Percentiles rank a stretch among this genome's conserved stretches.
These are phyloP conservation scores for Acrobasis consociella DNA, from an alignment of 2,888 invertebrate species.

Conservation along the genomic window DNA sequence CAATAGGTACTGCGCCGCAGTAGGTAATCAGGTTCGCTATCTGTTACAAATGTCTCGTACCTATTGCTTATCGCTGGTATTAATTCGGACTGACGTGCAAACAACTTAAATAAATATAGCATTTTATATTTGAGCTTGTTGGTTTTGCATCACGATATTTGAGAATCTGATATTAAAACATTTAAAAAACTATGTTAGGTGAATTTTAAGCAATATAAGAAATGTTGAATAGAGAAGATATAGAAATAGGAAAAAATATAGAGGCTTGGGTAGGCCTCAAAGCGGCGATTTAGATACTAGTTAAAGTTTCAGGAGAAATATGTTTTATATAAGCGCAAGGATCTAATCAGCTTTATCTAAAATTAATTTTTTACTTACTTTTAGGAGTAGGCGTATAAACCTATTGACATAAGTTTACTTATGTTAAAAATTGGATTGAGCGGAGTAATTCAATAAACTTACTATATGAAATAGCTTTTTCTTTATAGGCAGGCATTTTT, in stretches of 20 bases:
- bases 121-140: background rate
- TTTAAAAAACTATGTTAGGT: no score
- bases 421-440: background rate
- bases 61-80: conserved; percentile 16
- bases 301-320: background rate
- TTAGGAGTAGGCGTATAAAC: background rate
- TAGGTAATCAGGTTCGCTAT: conserved; percentile 47
- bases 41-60: conserved; percentile 22
- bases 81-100: conserved; percentile 19
- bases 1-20: conserved; percentile 49
- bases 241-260: background rate
- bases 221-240: no score
- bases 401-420: background rate
- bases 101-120: conserved; percentile 16
- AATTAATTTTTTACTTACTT: background rate
- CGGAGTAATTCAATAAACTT: background rate
- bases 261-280: background rate
- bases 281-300: background rate
- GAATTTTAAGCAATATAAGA: no score
- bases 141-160: background rate
- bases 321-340: background rate
- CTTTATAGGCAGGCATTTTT: background rate
- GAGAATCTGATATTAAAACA: background rate
- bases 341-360: background rate
- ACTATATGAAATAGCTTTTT: background rate